These are phyloP conservation scores for Rutpela maculata DNA, from an alignment of 2,888 invertebrate species.

Conservation along the genomic window DNA sequence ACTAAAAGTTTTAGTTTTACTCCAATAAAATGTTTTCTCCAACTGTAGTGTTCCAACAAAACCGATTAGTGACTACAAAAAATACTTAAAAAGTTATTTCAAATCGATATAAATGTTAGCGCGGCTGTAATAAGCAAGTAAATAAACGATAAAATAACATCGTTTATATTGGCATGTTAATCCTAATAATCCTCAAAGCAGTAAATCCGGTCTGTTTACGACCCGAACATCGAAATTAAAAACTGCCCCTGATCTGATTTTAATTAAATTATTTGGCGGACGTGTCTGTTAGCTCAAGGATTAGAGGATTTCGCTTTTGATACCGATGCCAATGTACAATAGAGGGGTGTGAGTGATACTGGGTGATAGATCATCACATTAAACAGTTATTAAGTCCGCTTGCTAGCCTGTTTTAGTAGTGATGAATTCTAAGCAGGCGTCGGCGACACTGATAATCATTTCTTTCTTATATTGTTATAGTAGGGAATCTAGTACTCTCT, in stretches of 20 bases:
- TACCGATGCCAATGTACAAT: constrained; percentile 51
- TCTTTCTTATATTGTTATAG: constrained; percentile 1
- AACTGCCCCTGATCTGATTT: constrained; percentile 69
- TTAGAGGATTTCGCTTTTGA: constrained; percentile 64
- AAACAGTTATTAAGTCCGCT: constrained; percentile 67
- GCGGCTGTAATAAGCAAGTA: background rate
- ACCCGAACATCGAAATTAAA: constrained; percentile 66
- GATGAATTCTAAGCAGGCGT: constrained; percentile 25
- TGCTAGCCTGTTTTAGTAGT: constrained; percentile 34
- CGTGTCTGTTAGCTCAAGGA: constrained; percentile 65
- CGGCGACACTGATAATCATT: constrained; percentile 12
- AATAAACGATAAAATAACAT: constrained; percentile 40
- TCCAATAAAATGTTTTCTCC: too few relatives aligned
- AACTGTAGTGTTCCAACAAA: background rate
- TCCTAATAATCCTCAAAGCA: constrained; percentile 47
- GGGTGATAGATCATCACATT: constrained; percentile 68
- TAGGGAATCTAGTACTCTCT: too few relatives aligned
- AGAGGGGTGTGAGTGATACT: constrained; percentile 59
- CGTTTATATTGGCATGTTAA: constrained; percentile 54
- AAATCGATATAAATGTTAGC: background rate
- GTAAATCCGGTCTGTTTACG: constrained; percentile 47
- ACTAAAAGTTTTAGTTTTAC: too few relatives aligned
- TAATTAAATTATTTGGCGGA: constrained; percentile 70
- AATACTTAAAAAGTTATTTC: background rate
- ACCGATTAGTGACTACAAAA: background rate